A percentile compares a stretch with the other conserved stretches of the same genome.
Evolutionary conservation across 2,113 vertebrate genomes (phyloP).

Genomic region (Hemichromis elongatus): DNA sequence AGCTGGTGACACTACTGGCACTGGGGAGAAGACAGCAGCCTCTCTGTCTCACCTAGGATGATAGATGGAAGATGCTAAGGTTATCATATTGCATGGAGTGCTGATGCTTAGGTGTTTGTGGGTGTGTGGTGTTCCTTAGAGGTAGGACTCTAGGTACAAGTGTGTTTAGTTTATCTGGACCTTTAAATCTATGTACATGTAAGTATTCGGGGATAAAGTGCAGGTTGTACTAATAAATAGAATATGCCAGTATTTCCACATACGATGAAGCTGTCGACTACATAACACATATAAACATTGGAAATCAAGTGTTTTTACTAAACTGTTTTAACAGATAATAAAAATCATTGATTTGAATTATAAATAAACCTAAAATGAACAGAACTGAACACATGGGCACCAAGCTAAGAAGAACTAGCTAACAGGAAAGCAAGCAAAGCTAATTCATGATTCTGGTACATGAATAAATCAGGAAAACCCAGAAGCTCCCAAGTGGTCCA

Average conservation of each 20-base stretch:
- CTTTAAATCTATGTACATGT: not conserved
- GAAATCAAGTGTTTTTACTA: not conserved
- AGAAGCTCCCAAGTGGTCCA: not conserved
- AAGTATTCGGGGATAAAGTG: not conserved
- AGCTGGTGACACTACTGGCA: slow-evolving; percentile 46
- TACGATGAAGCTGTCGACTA: not conserved
- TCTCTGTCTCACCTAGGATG: slow-evolving; percentile 34
- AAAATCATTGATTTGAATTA: no score
- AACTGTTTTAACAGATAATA: not conserved
- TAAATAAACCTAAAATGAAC: not conserved
- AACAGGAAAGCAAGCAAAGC: not conserved
- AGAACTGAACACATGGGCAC: not conserved
- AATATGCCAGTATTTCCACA: not conserved
- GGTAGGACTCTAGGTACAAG: not conserved
- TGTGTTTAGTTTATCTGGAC: not conserved
- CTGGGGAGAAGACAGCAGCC: slow-evolving; percentile 29
- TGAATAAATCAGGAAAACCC: not conserved
- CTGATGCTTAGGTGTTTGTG: not conserved
- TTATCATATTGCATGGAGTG: slow-evolving; percentile 11
- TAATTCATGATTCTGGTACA: not conserved
- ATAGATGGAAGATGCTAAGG: slow-evolving; percentile 51
- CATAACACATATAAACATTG: not conserved
- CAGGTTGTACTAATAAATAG: not conserved
- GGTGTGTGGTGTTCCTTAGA: not conserved
- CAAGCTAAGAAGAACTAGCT: not conserved